Base-by-base conservation (phyloP, 2,888 invertebrate genomes). In the Spisula solida region DNA sequence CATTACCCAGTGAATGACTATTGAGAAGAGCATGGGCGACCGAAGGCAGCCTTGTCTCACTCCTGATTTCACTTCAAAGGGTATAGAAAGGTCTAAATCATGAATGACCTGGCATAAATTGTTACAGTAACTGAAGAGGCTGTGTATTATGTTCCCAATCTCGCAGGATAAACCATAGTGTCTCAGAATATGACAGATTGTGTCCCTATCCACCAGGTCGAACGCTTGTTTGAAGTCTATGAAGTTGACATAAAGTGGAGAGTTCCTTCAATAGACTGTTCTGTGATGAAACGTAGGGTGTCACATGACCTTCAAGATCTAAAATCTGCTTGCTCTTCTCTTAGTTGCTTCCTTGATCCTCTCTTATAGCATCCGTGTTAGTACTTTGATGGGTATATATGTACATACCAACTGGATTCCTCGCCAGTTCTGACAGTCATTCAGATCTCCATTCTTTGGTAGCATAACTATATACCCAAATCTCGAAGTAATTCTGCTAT, bases 161-260 rank as follows among this genome's bases (percentile, higher is more conserved):
- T 81, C 25, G 48, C 51, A 10, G 20, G 81, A 12, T 41, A 51
- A n/a, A 29, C 80, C 80, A n/a, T 51, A 81, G 78, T 85, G 82
- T 18, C 47, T 79, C 51, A 85, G 66, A 0, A 85, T 85, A 18
- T 47, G 55, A 85, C 86, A 86, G 12, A 85, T 80, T 6, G 34
- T 48, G 1, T 25, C 1, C 48, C 78, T 1, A 16, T 82, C 85
- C 31, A 86, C 85, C 56, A 82, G 82, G 79, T 82, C 78, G 51
- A 85, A 85, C 31, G 85, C 88, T 34, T 88, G 79, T 25, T 51
- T 88, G 20, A 66, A 82, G 47, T 82, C 82, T n/a, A 88, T 34
- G 66, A 82, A 85, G 34, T 82, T 87, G 66, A 47, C 70, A 47
- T 88, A 87, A 4, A 89, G 34, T 47, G 89, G 75, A 20, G 34